Evolutionary conservation across 2,888 invertebrate species (phyloP).

Genomic region (Torymus texanus): DNA sequence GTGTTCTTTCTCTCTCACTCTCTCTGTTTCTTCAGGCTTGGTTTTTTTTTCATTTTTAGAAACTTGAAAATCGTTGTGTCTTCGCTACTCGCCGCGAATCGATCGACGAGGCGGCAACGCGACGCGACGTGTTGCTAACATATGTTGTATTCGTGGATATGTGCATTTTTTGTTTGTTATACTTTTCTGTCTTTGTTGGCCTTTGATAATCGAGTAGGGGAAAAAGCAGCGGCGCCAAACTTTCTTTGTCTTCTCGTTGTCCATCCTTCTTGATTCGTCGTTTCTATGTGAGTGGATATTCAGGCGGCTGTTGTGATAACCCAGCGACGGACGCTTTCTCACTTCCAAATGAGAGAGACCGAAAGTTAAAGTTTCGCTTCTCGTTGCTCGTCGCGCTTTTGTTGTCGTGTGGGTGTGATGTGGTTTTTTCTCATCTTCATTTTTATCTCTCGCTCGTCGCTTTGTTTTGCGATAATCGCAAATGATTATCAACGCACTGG

Average conservation of each 20-base stretch:
- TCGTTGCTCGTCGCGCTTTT: too few species aligned
- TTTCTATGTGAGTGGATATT: slow-evolving; percentile 14
- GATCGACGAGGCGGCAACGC: too few species aligned
- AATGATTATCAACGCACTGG: slow-evolving; percentile 64
- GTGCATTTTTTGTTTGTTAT: slow-evolving; percentile 21
- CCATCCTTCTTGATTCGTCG: slow-evolving; percentile 9
- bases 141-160: slow-evolving; percentile 28
- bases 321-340: slow-evolving; percentile 24
- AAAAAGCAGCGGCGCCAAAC: slow-evolving; percentile 29
- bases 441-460: slow-evolving; percentile 21
- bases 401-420: too few species aligned
- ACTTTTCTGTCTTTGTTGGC: slow-evolving; percentile 10
- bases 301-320: background rate
- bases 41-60: slow-evolving; percentile 23
- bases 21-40: slow-evolving; percentile 1
- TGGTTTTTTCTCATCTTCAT: slow-evolving; percentile 1
- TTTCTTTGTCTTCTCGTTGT: slow-evolving; percentile 31
- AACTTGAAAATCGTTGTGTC: slow-evolving; percentile 44
- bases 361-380: slow-evolving; percentile 28
- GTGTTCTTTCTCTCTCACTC: background rate
- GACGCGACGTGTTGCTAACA: too few species aligned
- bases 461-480: slow-evolving; percentile 57
- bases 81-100: too few species aligned
- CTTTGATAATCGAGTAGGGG: slow-evolving; percentile 27
- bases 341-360: slow-evolving; percentile 48